A percentile compares a stretch with the other conserved stretches of the same genome.
phyloP scores from a whole-genome alignment of 1,140 invertebrate genomes.

The Olivierus martensii region DNA sequence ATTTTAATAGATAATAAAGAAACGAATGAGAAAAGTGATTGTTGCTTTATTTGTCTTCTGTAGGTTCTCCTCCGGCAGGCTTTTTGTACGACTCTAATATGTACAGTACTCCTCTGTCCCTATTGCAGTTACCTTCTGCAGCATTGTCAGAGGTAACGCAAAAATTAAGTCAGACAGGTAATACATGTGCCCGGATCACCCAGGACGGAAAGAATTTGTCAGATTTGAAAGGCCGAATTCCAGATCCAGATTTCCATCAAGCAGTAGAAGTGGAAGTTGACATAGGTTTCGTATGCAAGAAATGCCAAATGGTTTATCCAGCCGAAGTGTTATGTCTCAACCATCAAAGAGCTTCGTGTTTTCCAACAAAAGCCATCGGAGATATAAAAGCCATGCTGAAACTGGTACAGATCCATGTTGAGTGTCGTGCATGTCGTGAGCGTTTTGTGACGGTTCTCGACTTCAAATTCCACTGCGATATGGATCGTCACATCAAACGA shows the following conservation, averaged over 20 bases:
- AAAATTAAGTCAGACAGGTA: constrained; percentile 31
- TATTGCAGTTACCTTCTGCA: constrained; percentile 36
- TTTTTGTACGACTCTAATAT: constrained; percentile 31
- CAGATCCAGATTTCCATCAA: constrained; percentile 24
- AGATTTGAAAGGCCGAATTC: constrained; percentile 28
- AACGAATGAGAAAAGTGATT: too few species aligned
- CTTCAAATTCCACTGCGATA: constrained; percentile 51
- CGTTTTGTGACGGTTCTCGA: constrained; percentile 36
- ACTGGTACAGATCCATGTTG: constrained; percentile 41
- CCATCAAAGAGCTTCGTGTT: constrained; percentile 53
- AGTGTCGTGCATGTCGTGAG: constrained; percentile 49
- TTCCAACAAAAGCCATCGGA: constrained; percentile 32
- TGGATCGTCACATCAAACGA: constrained; percentile 28
- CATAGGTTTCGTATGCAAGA: constrained; percentile 68
- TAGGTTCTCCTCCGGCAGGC: constrained; percentile 10
- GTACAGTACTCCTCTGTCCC: constrained; percentile 35
- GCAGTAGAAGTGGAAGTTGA: constrained; percentile 51
- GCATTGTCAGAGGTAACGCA: constrained; percentile 35
- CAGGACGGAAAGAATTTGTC: constrained; percentile 33
- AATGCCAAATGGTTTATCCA: constrained; percentile 66
- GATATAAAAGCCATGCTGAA: constrained; percentile 28
- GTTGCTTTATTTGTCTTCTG: background rate
- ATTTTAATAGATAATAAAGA: too few species aligned
- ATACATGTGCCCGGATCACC: constrained; percentile 33
- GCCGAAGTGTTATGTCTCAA: constrained; percentile 51